phyloP scores from a whole-genome alignment of 1,140 invertebrate species.

The Leptopilina boulardi region DNA sequence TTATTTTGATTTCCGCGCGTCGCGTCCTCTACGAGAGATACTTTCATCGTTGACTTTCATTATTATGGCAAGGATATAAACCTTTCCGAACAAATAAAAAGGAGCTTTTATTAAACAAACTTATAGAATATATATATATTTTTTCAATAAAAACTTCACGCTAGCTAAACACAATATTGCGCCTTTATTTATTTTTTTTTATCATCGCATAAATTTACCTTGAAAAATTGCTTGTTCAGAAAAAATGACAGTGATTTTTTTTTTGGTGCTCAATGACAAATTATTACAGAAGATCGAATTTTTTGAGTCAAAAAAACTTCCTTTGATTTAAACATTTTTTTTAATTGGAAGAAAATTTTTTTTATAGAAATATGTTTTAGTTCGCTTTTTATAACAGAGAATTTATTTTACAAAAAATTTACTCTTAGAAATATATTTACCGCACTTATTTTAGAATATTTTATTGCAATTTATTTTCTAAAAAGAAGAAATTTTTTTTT shows the following conservation, averaged over 20 bases:
- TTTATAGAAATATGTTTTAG: no score
- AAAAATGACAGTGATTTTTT: not conserved
- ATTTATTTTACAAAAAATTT: no score
- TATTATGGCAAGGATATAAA: constrained; percentile 21
- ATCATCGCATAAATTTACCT: not conserved
- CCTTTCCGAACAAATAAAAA: not conserved
- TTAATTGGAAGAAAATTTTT: no score
- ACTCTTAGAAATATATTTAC: no score
- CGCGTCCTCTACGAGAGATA: constrained; percentile 22
- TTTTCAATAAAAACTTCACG: constrained; percentile 26
- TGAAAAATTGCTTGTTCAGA: not conserved
- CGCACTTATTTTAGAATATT: no score
- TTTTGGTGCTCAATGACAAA: no score
- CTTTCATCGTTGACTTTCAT: constrained; percentile 32
- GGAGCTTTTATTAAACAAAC: not conserved
- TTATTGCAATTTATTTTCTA: no score
- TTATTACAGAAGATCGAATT: not conserved
- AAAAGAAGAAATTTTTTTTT: no score
- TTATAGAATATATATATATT: constrained; percentile 21
- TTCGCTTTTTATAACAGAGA: no score
- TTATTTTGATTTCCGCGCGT: constrained; percentile 30
- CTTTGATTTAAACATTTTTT: no score
- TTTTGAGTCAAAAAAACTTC: no score
- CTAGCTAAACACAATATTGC: not conserved
- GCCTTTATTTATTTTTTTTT: not conserved